Conservation (phyloP, 2,113 vertebrate genomes). For the Haemorhous mexicanus region DNA sequence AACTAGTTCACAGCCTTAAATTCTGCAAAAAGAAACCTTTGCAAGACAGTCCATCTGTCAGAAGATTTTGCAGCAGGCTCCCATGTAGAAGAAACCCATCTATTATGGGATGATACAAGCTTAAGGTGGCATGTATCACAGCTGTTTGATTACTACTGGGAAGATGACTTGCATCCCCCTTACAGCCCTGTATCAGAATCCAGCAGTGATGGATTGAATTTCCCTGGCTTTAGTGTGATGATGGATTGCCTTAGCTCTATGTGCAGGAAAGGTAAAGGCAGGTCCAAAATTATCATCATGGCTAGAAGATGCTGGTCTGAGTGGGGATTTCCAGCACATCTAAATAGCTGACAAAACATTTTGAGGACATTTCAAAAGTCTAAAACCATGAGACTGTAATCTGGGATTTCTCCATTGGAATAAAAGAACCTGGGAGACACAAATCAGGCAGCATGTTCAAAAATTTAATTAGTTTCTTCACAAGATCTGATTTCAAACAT, state of each 20-base stretch:
- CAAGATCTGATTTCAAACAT: neutral
- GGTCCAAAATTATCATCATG: slow-evolving; percentile 70
- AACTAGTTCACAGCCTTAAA: slow-evolving; percentile 78
- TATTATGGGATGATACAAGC: slow-evolving; percentile 74
- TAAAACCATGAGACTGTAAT: neutral
- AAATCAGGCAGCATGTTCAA: neutral
- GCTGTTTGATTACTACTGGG: slow-evolving; percentile 78
- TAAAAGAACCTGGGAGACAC: neutral
- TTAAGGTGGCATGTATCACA: slow-evolving; percentile 78
- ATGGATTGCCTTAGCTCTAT: slow-evolving; percentile 72
- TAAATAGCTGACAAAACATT: neutral
- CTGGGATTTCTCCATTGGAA: neutral
- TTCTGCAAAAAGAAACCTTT: slow-evolving; percentile 71
- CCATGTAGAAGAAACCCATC: slow-evolving; percentile 71
- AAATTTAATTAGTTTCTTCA: neutral
- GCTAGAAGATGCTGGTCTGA: slow-evolving; percentile 38
- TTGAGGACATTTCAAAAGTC: slow-evolving; percentile 2
- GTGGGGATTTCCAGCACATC: slow-evolving; percentile 4
- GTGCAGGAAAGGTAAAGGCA: slow-evolving; percentile 62
- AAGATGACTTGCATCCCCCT: slow-evolving; percentile 72
- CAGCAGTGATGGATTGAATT: slow-evolving; percentile 78
- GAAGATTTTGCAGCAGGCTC: slow-evolving; percentile 68
- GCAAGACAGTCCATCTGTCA: slow-evolving; percentile 73
- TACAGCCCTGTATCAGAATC: slow-evolving; percentile 69
- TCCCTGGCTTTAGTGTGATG: slow-evolving; percentile 67